Evolutionary conservation across 2,113 vertebrate species (phyloP), one percentile per base, ranked within the genome.

Genomic region (cattle (Bos taurus)): DNA sequence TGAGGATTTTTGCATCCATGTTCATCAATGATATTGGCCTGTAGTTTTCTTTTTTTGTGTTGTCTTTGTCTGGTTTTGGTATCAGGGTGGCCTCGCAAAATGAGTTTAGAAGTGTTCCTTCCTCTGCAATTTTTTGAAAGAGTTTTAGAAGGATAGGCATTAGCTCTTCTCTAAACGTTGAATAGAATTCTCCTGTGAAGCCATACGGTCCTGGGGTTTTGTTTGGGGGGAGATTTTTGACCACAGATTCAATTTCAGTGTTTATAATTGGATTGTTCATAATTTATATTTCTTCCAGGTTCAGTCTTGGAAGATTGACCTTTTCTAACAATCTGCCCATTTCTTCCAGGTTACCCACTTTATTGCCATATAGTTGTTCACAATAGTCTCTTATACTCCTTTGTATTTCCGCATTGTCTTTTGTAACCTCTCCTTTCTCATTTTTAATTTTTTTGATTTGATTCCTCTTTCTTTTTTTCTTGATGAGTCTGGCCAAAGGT

Each of bases 231-330:
- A 64, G 30, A 64, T 64, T 64, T n/a, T 64, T 64, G 1, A n/a
- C 9, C 30, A 64, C 28, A 62, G 59, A 28, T 62, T 64, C 62
- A 64, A 64, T 64, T 64, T 64, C 62, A n/a, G 30, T 64, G 60
- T 33, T 64, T 62, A 6, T 62, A 62, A 30, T 30, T 62, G 28
- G 28, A 28, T 62, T 62, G 30, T 33, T 62, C 30, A 64, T 64
- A 64, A 33, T 64, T 33, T n/a, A 3, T n/a, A 17, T 64, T 64
- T 64, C 62, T n/a, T 64, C 1, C 1, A 0, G 15, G 15, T 64
- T 64, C 62, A 64, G 62, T 64, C 62, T 64, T 64, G 7, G 30
- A 64, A 64, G 62, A 64, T n/a, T n/a, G 30, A n/a, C 62, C 30
- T 64, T 17, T 17, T 64, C 62, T 64, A 64, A 64, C 33, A 64